Conservation (phyloP, 1,140 invertebrate species). For the Hesperophylax magnus region DNA sequence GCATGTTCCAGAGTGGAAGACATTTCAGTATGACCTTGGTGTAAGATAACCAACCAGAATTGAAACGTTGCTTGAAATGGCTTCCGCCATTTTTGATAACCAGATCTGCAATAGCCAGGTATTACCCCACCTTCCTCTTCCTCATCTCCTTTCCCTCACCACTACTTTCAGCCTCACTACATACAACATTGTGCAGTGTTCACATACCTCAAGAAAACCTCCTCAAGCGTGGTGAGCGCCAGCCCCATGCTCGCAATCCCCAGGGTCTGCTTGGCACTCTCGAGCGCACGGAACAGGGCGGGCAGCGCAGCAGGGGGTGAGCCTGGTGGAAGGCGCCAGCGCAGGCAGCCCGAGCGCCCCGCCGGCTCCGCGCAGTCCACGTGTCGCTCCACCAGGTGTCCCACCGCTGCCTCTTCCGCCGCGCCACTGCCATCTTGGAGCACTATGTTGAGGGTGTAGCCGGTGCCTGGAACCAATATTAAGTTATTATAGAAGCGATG, state of each 20-base stretch:
- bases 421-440: background rate
- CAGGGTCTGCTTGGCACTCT: constrained; percentile 66
- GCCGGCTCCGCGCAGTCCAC: background rate
- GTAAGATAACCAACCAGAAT: no score
- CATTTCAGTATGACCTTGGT: no score
- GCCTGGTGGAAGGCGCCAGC: constrained; percentile 30
- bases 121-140: no score
- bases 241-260: constrained; percentile 74
- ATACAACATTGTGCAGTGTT: no score
- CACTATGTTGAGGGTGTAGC: constrained; percentile 53
- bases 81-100: no score
- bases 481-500: no score
- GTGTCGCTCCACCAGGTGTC: background rate
- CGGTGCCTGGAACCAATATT: constrained; percentile 56
- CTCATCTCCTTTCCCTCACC: no score
- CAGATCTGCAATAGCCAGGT: no score
- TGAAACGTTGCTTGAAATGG: no score
- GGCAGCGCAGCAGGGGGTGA: constrained; percentile 58
- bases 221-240: constrained; percentile 78
- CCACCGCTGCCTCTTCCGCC: background rate
- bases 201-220: constrained; percentile 79
- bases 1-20: no score
- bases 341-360: background rate
- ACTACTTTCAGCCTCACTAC: no score
- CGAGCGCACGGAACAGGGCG: constrained; percentile 71